Base-by-base conservation (phyloP, 2,797 vertebrate genomes). In the Lycodopsis pacificus region DNA sequence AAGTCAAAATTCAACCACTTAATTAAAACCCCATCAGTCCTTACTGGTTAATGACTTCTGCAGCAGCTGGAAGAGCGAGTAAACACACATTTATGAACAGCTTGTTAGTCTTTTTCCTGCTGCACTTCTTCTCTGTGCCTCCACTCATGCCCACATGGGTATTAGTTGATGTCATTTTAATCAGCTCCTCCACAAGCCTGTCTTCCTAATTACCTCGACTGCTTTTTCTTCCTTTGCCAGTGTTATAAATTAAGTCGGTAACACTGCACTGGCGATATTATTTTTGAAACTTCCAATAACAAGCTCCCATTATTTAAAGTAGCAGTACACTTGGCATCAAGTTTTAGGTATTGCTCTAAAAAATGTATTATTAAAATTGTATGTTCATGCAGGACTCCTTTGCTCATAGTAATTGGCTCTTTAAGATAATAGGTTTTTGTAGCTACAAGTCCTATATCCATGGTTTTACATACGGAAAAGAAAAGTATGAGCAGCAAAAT, bases 21-120 rank as follows among this genome's bases (percentile, higher is more conserved):
- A 79, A 92, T 92, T 92, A 92, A 92, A 93, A 81, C 12, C 36
- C 25, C 44, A 79, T 88, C 79, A 56, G 65, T 85, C 59, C 73
- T 56, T 65, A 72, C 72, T 80, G 69, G 66, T 81, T 88, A 87
- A 88, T 86, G 79, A 67, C 63, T 76, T 65, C 56, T 20, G 48
- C 73, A 69, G 81, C 86, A 86, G 87, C 85, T 83, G 76, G 71
- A 73, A 44, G 44, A 36, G 12, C n/a, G 9, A 54, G 70, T 56
- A 83, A 81, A 79, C 77, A 75, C 44, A 49, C 5, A 63, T 73
- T 62, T 66, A 13, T 73, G 57, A 77, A 75, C 73, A 86, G 77
- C 84, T 72, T 76, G 70, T 82, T 78, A 42, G 34, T 71, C 40
- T 70, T 80, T 36, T 78, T 49, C 71, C 81, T 12, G 79, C 48